phyloP scores from a whole-genome alignment of 1,140 invertebrate species.

The Hydropsyche tenuis region DNA sequence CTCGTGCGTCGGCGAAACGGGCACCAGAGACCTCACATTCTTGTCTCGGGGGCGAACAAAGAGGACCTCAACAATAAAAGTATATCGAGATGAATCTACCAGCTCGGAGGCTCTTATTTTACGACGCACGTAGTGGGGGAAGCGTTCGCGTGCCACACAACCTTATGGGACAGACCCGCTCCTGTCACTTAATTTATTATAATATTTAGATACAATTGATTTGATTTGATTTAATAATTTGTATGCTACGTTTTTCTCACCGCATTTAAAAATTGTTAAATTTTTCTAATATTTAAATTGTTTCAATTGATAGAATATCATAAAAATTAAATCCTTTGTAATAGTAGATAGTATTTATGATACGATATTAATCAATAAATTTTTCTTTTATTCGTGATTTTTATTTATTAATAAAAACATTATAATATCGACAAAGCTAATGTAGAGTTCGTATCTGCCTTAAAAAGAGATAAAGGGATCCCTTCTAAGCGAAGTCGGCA shows the following conservation, averaged over 20 bases:
- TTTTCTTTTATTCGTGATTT: too few species aligned
- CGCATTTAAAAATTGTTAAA: too few species aligned
- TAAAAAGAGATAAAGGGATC: conserved; percentile 16
- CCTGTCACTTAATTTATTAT: background rate
- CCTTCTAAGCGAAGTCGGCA: conserved; percentile 26
- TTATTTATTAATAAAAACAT: too few species aligned
- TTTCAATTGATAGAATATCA: too few species aligned
- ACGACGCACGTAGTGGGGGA: conserved; percentile 4
- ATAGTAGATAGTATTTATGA: too few species aligned
- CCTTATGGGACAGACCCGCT: background rate
- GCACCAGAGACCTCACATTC: conserved; percentile 31
- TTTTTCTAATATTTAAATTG: too few species aligned
- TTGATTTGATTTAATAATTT: too few species aligned
- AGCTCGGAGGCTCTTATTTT: conserved; percentile 26
- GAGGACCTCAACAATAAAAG: conserved; percentile 32
- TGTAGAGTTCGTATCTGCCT: conserved; percentile 5
- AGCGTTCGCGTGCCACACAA: conserved; percentile 33
- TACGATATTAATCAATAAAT: too few species aligned
- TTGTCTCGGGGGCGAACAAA: conserved; percentile 38
- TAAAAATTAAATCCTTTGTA: too few species aligned
- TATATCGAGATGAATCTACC: background rate
- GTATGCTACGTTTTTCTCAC: too few species aligned
- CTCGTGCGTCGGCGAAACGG: background rate
- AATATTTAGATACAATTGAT: background rate
- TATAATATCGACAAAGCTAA: background rate